Evolutionary conservation across 2,888 invertebrate genomes (phyloP).

Genomic region (Toxonevra muliebris): DNA sequence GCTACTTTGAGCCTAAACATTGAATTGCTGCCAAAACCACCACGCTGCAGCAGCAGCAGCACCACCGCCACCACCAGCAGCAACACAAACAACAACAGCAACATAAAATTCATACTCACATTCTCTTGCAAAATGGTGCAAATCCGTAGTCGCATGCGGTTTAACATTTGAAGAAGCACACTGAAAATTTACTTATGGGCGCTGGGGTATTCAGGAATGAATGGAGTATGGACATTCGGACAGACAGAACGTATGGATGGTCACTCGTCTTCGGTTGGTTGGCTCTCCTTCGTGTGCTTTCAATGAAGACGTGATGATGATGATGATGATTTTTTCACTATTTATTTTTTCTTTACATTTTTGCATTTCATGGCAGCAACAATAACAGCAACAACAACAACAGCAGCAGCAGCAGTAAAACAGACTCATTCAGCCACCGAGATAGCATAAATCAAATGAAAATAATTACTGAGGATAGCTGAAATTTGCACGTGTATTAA

Average conservation of each 20-base stretch:
- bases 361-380: neutral
- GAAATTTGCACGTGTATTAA: slow-evolving; percentile 37
- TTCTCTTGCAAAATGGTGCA: slow-evolving; percentile 17
- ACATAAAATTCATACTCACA: neutral
- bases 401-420: neutral
- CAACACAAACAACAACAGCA: too few species aligned
- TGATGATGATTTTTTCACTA: slow-evolving; percentile 9
- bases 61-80: too few species aligned
- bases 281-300: slow-evolving; percentile 1
- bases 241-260: neutral
- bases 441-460: slow-evolving; percentile 57
- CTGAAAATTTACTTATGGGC: too few species aligned
- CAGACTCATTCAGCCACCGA: slow-evolving; percentile 17
- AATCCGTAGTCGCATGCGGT: slow-evolving; percentile 13
- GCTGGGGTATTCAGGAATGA: too few species aligned
- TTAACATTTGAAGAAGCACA: too few species aligned
- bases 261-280: neutral
- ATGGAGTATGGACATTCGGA: too few species aligned
- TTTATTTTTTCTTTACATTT: slow-evolving; percentile 3
- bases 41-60: neutral
- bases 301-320: slow-evolving; percentile 28
- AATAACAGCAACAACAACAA: slow-evolving; percentile 7
- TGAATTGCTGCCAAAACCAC: neutral
- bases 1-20: slow-evolving; percentile 1
- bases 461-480: slow-evolving; percentile 56